Conservation (phyloP, 2,888 invertebrate species). For the Antitype chi region DNA sequence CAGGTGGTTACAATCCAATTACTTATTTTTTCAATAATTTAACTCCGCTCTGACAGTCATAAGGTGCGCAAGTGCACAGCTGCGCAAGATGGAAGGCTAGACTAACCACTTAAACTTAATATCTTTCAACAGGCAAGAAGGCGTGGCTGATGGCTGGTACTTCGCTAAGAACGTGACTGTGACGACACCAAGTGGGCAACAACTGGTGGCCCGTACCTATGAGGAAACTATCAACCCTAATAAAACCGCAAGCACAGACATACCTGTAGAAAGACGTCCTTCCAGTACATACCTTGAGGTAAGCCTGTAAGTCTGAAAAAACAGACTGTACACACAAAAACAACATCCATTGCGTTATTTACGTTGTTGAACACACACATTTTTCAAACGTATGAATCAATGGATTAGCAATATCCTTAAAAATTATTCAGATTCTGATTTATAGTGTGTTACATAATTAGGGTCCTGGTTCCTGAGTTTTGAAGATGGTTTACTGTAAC, state of each 20-base stretch:
- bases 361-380: too few relatives aligned
- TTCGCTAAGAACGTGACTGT: conserved; percentile 90
- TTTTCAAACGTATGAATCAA: too few relatives aligned
- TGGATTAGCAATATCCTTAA: too few relatives aligned
- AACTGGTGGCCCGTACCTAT: conserved; percentile 90
- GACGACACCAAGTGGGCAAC: conserved; percentile 83
- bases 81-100: background rate
- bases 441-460: too few relatives aligned
- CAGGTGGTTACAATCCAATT: background rate
- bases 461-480: background rate
- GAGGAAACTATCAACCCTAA: conserved; percentile 89
- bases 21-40: background rate
- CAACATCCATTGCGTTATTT: too few relatives aligned
- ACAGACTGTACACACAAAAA: background rate
- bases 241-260: conserved; percentile 75
- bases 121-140: conserved; percentile 91
- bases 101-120: background rate
- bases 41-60: background rate
- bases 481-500: background rate
- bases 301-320: background rate
- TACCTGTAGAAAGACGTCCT: conserved; percentile 83
- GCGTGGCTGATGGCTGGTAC: conserved; percentile 91
- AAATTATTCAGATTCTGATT: too few relatives aligned
- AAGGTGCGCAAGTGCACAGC: background rate
- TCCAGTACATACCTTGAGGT: conserved; percentile 63